Evolutionary conservation across 1,140 invertebrate genomes (phyloP).

Genomic region (Anthonomus grandis): DNA sequence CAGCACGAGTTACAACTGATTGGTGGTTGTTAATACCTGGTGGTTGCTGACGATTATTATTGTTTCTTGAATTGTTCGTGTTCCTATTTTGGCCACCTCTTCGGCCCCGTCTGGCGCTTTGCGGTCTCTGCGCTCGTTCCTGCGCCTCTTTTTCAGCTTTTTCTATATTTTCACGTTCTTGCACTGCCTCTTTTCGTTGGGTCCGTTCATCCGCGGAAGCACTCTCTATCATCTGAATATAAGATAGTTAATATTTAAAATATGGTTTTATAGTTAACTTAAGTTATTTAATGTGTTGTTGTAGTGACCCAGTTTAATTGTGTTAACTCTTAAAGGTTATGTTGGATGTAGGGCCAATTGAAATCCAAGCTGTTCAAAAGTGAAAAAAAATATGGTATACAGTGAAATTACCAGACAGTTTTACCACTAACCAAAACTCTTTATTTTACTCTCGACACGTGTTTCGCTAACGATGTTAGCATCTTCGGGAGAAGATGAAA

Average conservation of each 20-base stretch:
- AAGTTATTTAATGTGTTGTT: too few relatives aligned
- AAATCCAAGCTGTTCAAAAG: background rate
- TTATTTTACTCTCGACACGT: too few relatives aligned
- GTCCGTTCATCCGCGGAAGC: slow-evolving; percentile 17
- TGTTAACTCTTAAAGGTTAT: too few relatives aligned
- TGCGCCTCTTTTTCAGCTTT: background rate
- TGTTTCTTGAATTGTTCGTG: background rate
- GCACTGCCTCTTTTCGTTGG: slow-evolving; percentile 41
- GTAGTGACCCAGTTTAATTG: too few relatives aligned
- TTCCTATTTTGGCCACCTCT: background rate
- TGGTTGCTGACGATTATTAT: background rate
- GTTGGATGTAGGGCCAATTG: too few relatives aligned
- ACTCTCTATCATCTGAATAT: slow-evolving; percentile 20
- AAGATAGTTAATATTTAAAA: slow-evolving; percentile 1
- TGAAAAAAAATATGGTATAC: slow-evolving; percentile 2
- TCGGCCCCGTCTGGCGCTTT: background rate
- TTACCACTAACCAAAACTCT: too few relatives aligned
- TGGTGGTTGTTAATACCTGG: background rate
- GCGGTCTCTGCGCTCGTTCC: background rate
- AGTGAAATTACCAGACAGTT: too few relatives aligned
- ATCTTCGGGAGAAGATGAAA: too few relatives aligned
- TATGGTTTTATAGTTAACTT: background rate
- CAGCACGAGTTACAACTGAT: background rate
- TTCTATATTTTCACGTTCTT: slow-evolving; percentile 22
- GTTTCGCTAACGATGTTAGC: too few relatives aligned